Conservation (phyloP, 2,888 invertebrate genomes). For the Thera obeliscata region DNA sequence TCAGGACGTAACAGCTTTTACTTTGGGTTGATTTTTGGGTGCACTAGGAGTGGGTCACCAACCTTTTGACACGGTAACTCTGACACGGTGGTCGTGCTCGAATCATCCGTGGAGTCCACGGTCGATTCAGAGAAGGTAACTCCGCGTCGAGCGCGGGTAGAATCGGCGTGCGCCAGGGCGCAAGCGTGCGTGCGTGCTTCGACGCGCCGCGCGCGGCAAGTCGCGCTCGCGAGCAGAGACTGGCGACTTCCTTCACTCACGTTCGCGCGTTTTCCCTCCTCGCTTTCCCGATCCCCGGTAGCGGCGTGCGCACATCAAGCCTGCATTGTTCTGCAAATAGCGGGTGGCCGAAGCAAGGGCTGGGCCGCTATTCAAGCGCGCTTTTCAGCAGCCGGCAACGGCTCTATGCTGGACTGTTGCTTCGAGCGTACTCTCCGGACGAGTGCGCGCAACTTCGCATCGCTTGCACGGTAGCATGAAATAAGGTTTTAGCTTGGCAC, state of each 20-base stretch:
- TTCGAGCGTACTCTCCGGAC: slow-evolving; percentile 46
- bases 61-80: slow-evolving; percentile 83
- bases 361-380: slow-evolving; percentile 71
- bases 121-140: slow-evolving; percentile 81
- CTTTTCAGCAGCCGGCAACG: slow-evolving; percentile 52
- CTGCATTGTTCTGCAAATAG: slow-evolving; percentile 83
- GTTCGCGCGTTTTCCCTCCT: slow-evolving; percentile 72
- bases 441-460: slow-evolving; percentile 55
- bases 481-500: slow-evolving; percentile 30
- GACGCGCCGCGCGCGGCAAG: slow-evolving; percentile 82
- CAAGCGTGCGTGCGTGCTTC: slow-evolving; percentile 64
- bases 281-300: slow-evolving; percentile 80
- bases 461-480: slow-evolving; percentile 52
- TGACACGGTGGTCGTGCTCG: slow-evolving; percentile 68
- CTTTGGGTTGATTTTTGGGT: slow-evolving; percentile 64
- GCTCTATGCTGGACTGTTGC: slow-evolving; percentile 57
- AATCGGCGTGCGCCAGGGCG: slow-evolving; percentile 79
- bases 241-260: slow-evolving; percentile 55
- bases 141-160: slow-evolving; percentile 79
- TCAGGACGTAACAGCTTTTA: slow-evolving; percentile 47
- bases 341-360: slow-evolving; percentile 63
- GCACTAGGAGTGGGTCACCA: slow-evolving; percentile 71
- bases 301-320: slow-evolving; percentile 82
- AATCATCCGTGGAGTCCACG: slow-evolving; percentile 62
- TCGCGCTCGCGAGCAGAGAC: slow-evolving; percentile 78